phyloP scores from a whole-genome alignment of 2,888 invertebrate species.

The Euplexia lucipara region DNA sequence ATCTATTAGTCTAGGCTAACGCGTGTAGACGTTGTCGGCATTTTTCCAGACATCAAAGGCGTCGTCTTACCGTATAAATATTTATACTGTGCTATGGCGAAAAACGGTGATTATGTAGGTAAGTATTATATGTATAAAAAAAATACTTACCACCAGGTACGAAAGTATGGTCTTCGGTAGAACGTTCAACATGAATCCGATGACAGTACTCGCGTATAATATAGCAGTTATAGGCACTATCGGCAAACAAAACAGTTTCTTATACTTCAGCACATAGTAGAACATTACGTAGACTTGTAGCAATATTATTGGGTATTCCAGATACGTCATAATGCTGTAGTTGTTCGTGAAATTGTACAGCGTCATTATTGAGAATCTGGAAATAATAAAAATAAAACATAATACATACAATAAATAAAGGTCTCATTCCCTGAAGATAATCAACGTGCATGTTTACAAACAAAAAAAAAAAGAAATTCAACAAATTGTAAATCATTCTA shows the following conservation, averaged over 20 bases:
- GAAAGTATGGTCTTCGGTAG: slow-evolving; percentile 89
- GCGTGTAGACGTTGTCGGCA: too few relatives aligned
- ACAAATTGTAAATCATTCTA: too few relatives aligned
- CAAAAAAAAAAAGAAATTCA: too few relatives aligned
- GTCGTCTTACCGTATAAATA: too few relatives aligned
- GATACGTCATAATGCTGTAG: slow-evolving; percentile 94
- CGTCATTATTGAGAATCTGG: slow-evolving; percentile 95
- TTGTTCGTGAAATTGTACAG: slow-evolving; percentile 95
- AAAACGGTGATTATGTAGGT: too few relatives aligned
- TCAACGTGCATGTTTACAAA: too few relatives aligned
- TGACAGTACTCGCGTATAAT: slow-evolving; percentile 76
- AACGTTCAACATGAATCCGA: slow-evolving; percentile 74
- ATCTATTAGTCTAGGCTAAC: too few relatives aligned
- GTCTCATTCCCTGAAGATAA: too few relatives aligned
- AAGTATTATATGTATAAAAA: too few relatives aligned
- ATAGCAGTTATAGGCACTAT: slow-evolving; percentile 73
- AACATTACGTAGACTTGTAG: slow-evolving; percentile 94
- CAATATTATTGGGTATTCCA: slow-evolving; percentile 96
- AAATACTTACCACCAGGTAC: slow-evolving; percentile 92
- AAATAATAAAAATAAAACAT: slow-evolving; percentile 72
- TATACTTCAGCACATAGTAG: slow-evolving; percentile 93
- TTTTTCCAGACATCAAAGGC: too few relatives aligned
- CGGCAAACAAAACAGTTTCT: slow-evolving; percentile 88
- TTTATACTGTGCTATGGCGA: too few relatives aligned
- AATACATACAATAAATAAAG: too few relatives aligned